Percentiles rank a stretch among this genome's conserved stretches.
Conservation (phyloP, 2,888 invertebrate species). For the Mesochorus sp. region DNA sequence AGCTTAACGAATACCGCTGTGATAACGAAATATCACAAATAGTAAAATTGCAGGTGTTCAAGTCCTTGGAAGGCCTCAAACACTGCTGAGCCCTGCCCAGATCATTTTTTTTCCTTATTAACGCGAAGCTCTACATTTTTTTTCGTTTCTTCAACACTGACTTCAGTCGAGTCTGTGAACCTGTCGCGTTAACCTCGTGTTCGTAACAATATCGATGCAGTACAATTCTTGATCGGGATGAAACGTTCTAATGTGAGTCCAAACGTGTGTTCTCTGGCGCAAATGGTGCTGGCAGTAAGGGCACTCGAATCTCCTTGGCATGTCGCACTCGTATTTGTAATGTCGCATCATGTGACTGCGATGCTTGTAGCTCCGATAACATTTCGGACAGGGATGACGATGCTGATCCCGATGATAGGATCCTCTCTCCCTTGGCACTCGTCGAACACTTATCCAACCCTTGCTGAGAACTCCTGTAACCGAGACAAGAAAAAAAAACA, state of each 20-base stretch:
- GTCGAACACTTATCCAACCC: slow-evolving; percentile 49
- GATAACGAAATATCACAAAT: too few species aligned
- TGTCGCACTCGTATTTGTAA: slow-evolving; percentile 82
- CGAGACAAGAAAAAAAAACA: slow-evolving; percentile 42
- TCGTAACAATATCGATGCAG: slow-evolving; percentile 77
- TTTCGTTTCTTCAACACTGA: slow-evolving; percentile 6
- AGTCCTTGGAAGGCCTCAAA: too few species aligned
- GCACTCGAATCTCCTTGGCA: slow-evolving; percentile 80
- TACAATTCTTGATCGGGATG: slow-evolving; percentile 76
- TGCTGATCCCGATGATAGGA: slow-evolving; percentile 43
- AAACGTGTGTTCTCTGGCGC: slow-evolving; percentile 77
- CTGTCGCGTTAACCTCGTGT: slow-evolving; percentile 69
- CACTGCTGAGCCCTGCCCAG: too few species aligned
- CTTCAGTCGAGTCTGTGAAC: slow-evolving; percentile 67
- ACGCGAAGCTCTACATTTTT: background rate
- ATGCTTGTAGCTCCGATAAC: slow-evolving; percentile 85
- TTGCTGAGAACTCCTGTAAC: slow-evolving; percentile 49
- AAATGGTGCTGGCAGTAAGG: slow-evolving; percentile 78
- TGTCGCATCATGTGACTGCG: slow-evolving; percentile 86
- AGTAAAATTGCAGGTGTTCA: too few species aligned
- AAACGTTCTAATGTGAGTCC: slow-evolving; percentile 78
- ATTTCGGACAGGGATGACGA: slow-evolving; percentile 83
- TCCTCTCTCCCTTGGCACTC: slow-evolving; percentile 37
- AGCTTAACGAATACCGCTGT: too few species aligned
- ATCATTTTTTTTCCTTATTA: too few species aligned